phyloP scores from a whole-genome alignment of 2,888 invertebrate species.

The Hirtodrosophila confusa region DNA sequence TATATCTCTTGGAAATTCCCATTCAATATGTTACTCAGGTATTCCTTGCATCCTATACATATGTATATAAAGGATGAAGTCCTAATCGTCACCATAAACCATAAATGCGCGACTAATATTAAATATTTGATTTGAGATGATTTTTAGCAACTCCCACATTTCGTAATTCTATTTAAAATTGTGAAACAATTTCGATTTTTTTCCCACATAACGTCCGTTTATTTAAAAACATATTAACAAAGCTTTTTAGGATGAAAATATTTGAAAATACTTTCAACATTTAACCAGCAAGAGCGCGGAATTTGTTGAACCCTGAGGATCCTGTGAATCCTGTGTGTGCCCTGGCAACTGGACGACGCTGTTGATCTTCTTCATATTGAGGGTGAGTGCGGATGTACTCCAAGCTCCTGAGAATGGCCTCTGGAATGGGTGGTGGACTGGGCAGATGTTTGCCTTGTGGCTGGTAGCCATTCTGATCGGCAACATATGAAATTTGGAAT shows the following conservation, averaged over 20 bases:
- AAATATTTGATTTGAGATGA: too few relatives aligned
- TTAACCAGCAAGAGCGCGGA: constrained; percentile 15
- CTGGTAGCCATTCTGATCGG: constrained; percentile 81
- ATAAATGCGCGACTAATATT: too few relatives aligned
- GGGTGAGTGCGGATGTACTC: constrained; percentile 81
- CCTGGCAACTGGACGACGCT: constrained; percentile 4
- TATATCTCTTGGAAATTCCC: too few relatives aligned
- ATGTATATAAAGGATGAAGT: too few relatives aligned
- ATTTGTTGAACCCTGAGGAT: neutral
- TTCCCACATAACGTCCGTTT: constrained; percentile 25
- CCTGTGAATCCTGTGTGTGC: too few relatives aligned
- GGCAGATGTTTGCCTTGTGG: constrained; percentile 77
- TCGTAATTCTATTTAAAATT: too few relatives aligned
- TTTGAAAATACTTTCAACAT: neutral
- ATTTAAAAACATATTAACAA: constrained; percentile 33
- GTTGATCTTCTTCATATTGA: constrained; percentile 46
- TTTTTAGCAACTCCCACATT: too few relatives aligned
- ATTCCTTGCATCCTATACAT: too few relatives aligned
- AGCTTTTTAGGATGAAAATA: constrained; percentile 13
- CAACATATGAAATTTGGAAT: constrained; percentile 67
- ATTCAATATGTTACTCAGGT: too few relatives aligned
- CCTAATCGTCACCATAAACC: too few relatives aligned
- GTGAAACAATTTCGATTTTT: neutral
- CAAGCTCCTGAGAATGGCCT: constrained; percentile 68
- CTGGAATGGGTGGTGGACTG: constrained; percentile 81